These are phyloP conservation scores for Daptonema setosum DNA, from an alignment of 2,888 invertebrate species.

Conservation along the genomic window DNA sequence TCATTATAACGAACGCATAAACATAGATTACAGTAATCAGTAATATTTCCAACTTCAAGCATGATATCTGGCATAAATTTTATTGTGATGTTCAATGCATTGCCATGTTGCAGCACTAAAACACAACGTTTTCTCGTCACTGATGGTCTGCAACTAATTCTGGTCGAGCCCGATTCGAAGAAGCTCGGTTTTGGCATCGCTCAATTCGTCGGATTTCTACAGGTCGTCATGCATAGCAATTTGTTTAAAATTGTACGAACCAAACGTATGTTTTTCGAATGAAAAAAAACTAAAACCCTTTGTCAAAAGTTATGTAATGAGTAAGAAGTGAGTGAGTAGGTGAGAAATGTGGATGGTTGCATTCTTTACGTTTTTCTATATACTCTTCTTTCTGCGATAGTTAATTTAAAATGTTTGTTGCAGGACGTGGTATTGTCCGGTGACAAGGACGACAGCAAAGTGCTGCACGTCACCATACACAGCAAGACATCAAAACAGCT, in stretches of 20 bases:
- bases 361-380: no score
- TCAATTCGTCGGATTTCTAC: slow-evolving; percentile 73
- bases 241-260: no score
- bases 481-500: neutral
- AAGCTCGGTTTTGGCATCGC: slow-evolving; percentile 91
- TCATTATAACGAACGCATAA: no score
- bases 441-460: slow-evolving; percentile 85
- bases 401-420: no score
- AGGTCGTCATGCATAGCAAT: slow-evolving; percentile 32
- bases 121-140: slow-evolving; percentile 76
- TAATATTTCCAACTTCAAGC: no score
- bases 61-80: no score
- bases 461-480: slow-evolving; percentile 48
- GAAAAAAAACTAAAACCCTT: neutral
- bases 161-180: slow-evolving; percentile 86
- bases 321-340: no score
- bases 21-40: no score
- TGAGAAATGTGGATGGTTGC: no score
- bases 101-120: slow-evolving; percentile 16
- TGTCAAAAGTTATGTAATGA: neutral
- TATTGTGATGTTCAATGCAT: no score
- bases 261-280: neutral
- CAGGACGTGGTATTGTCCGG: slow-evolving; percentile 84
- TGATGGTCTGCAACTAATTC: slow-evolving; percentile 73
- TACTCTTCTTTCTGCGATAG: no score